Percentiles rank a stretch among this genome's conserved stretches.
Evolutionary conservation across 2,797 vertebrate species (phyloP).

Genomic region (Serranus cabrilla): DNA sequence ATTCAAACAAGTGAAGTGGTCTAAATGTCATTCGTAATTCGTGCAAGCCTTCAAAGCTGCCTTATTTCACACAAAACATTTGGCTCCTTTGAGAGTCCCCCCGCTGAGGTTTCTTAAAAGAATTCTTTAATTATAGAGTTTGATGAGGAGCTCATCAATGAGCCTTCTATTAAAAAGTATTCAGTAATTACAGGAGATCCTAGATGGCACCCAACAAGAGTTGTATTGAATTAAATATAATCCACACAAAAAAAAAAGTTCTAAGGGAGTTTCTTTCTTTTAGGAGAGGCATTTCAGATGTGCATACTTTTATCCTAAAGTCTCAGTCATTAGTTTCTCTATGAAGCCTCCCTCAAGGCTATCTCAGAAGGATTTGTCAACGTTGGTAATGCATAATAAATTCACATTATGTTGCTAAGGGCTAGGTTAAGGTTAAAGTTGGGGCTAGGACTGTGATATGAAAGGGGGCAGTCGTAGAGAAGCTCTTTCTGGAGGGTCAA

Average conservation of each 20-base stretch:
- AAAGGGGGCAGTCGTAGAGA: background rate
- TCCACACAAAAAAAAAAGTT: background rate
- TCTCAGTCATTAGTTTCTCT: background rate
- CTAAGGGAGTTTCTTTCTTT: background rate
- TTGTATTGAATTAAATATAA: background rate
- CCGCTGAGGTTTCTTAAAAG: conserved; percentile 11
- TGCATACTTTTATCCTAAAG: background rate
- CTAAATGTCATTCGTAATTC: conserved; percentile 12
- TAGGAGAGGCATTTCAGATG: background rate
- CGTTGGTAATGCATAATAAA: background rate
- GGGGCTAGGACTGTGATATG: background rate
- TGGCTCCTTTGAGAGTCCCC: background rate
- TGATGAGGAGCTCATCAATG: conserved; percentile 17
- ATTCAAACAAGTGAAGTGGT: conserved; percentile 16
- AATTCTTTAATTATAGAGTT: conserved; percentile 28
- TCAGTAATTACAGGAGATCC: conserved; percentile 2
- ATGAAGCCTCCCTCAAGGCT: background rate
- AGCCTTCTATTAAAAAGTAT: background rate
- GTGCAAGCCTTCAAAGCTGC: conserved; percentile 9
- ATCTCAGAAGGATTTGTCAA: background rate
- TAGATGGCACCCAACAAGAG: background rate
- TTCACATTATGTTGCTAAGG: background rate
- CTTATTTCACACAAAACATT: conserved; percentile 1
- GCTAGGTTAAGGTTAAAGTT: background rate
- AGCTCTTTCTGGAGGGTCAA: background rate